Evolutionary conservation across 2,888 invertebrate genomes (phyloP), one percentile per base, ranked within the genome.

Genomic region (Melanchra persicariae): DNA sequence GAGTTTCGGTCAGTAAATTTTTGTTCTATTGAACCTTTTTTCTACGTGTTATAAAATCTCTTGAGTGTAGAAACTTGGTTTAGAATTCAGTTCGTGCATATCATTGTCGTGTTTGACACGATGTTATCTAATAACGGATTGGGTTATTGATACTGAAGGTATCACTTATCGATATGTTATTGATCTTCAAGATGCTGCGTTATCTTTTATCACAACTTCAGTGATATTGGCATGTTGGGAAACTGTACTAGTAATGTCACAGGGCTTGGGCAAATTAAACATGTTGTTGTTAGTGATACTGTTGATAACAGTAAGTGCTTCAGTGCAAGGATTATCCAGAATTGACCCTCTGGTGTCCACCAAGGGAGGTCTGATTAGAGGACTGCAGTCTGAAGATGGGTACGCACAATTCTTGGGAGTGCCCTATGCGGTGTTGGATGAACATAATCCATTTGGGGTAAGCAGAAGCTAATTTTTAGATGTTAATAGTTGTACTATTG

Each of bases 401-500:
- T 61, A 69, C 30, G 40, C 51, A 3, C 37, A 64, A 57, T 80
- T 76, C 19, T 66, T 81, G n/a, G 79, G 77, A 1, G 55, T 80
- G 1, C 79, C 77, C 1, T 80, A 81, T 22, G 77, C 58, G 2
- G 47, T 66, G 17, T 54, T 80, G 7, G 69, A 81, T 40, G 59
- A 37, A 24, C 49, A 66, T 8, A 69, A 79, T 55, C 81, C 71
- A 5, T 79, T 80, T 34, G 79, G 82, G 49, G 79, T 81, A 45
- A 81, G 77, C 26, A 15, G 47, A 7, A 30, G 19, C 49, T 8
- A 9, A n/a, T 24, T 43, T 43, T 43, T 19, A 17, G 43, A 12
- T 37, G 37, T 12, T 37, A 37, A 9, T 37, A 37, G 37, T 1
- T 37, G 12, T 37, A 37, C 37, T 12, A 2, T 37, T 37, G 37